A percentile compares a stretch with the other conserved stretches of the same genome.
phyloP scores from a whole-genome alignment of 2,888 invertebrate genomes.

The Tryphoninae sp. region DNA sequence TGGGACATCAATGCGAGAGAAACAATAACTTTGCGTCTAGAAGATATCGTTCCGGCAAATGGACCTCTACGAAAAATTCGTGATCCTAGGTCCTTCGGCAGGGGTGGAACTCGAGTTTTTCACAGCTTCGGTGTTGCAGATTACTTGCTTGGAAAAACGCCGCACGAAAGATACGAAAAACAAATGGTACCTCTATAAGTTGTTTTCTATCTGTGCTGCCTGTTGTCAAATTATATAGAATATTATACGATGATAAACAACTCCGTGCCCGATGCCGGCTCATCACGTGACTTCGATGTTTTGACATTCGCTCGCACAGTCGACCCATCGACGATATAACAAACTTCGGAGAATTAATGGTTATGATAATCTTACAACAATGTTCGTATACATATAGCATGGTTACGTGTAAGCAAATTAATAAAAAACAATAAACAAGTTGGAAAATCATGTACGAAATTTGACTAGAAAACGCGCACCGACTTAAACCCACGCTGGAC shows the following conservation, averaged over 20 bases:
- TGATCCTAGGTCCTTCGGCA: slow-evolving; percentile 18
- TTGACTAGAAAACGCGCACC: not conserved
- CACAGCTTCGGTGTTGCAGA: not conserved
- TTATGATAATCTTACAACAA: not conserved
- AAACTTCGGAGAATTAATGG: not conserved
- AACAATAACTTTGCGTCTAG: slow-evolving; percentile 32
- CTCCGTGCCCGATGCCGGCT: not conserved
- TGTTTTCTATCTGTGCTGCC: too few relatives aligned
- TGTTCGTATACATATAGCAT: not conserved
- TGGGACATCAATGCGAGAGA: slow-evolving; percentile 17
- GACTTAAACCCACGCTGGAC: not conserved
- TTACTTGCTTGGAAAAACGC: not conserved
- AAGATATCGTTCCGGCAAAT: slow-evolving; percentile 40
- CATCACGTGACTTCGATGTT: not conserved
- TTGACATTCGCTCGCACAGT: not conserved
- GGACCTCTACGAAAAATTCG: slow-evolving; percentile 21
- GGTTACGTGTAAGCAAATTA: not conserved
- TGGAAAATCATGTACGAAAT: not conserved
- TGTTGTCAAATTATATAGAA: not conserved
- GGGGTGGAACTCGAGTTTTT: slow-evolving; percentile 1
- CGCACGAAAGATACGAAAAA: not conserved
- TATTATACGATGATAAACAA: not conserved
- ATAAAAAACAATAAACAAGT: not conserved
- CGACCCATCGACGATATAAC: not conserved
- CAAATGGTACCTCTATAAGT: not conserved